phyloP scores from a whole-genome alignment of 1,140 invertebrate genomes.

The Littorina saxatilis region DNA sequence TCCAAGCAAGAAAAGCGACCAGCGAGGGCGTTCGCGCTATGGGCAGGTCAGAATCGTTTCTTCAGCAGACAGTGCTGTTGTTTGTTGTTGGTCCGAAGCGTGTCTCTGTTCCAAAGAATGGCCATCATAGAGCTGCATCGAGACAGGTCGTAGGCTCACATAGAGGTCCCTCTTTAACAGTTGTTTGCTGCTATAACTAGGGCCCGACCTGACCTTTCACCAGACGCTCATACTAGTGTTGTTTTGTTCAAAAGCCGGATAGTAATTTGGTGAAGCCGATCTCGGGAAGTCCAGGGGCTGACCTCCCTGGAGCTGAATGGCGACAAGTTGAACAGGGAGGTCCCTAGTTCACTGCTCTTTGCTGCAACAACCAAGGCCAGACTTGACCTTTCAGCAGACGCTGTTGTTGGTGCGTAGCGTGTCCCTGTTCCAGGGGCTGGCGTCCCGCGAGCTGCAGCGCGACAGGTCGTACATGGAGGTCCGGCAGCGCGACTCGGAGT shows the following conservation, averaged over 20 bases:
- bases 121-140: conserved; percentile 20
- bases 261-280: too few species aligned
- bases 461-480: conserved; percentile 46
- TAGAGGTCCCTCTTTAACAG: background rate
- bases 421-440: conserved; percentile 32
- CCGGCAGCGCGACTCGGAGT: conserved; percentile 34
- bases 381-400: conserved; percentile 26
- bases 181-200: too few species aligned
- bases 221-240: conserved; percentile 27
- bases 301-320: background rate
- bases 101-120: conserved; percentile 29
- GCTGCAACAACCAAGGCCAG: too few species aligned
- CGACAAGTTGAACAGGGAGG: background rate
- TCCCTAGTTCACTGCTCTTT: background rate
- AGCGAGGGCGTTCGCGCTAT: background rate
- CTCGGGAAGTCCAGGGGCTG: too few species aligned
- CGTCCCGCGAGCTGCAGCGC: conserved; percentile 25
- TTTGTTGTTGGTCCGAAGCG: background rate
- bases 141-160: conserved; percentile 44
- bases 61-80: too few species aligned
- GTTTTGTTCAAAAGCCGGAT: background rate
- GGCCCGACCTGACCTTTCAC: background rate
- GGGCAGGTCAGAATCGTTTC: background rate
- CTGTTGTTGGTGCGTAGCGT: conserved; percentile 1
- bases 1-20: too few species aligned